A percentile compares a stretch with the other conserved stretches of the same genome.
Evolutionary conservation across 1,140 invertebrate genomes (phyloP).

Genomic region (Choristoneura fumiferana): DNA sequence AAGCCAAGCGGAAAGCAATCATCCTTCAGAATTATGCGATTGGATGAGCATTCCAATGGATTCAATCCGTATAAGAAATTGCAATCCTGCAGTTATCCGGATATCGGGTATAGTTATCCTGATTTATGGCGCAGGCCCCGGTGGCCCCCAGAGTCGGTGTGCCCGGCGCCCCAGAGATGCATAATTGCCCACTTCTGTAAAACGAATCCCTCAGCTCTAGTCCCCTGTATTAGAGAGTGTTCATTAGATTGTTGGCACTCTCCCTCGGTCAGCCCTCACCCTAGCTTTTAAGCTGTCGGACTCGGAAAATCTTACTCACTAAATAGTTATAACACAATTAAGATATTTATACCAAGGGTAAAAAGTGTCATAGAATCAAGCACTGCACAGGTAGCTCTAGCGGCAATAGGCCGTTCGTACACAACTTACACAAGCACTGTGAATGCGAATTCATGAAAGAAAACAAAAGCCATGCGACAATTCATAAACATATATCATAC

Average conservation of each 20-base stretch:
- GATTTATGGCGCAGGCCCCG: constrained; percentile 44
- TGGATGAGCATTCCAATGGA: constrained; percentile 1
- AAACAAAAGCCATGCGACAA: constrained; percentile 1
- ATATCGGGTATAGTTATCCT: constrained; percentile 38
- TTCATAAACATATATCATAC: constrained; percentile 1
- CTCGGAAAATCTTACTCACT: constrained; percentile 3
- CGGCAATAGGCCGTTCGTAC: background rate
- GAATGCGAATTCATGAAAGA: constrained; percentile 6
- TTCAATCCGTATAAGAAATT: constrained; percentile 12
- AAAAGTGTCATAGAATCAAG: no score
- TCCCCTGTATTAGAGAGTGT: constrained; percentile 26
- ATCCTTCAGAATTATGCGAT: constrained; percentile 8
- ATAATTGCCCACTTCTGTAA: constrained; percentile 35
- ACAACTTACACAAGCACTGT: background rate
- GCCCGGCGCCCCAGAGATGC: constrained; percentile 28
- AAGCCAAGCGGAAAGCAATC: constrained; percentile 5
- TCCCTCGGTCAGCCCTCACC: constrained; percentile 23
- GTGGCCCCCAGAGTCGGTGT: constrained; percentile 22
- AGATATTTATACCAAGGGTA: background rate
- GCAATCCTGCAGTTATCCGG: constrained; percentile 16
- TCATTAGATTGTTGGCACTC: constrained; percentile 40
- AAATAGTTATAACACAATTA: constrained; percentile 12
- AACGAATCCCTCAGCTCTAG: constrained; percentile 27
- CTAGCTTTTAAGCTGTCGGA: constrained; percentile 7
- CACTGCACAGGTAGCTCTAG: background rate